Base-by-base conservation (phyloP, 1,140 invertebrate species). In the Eurosta solidaginis region DNA sequence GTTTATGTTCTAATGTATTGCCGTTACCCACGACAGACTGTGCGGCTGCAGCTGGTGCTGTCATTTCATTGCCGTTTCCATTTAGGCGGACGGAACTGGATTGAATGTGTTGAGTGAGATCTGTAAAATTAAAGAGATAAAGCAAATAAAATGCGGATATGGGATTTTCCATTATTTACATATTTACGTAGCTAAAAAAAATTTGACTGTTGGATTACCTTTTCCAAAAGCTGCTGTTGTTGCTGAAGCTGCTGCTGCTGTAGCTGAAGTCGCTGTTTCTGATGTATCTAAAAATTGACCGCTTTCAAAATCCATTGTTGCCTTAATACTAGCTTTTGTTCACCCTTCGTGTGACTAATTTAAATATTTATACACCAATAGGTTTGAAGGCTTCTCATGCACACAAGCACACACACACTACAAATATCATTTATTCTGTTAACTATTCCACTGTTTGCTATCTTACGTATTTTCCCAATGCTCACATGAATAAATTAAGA, bases 401-500 rank as follows among this genome's bases (percentile, higher is more conserved):
- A n/a, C n/a, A n/a, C n/a, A n/a, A n/a, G n/a, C 74, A 49, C 74
- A 27, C 54, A 63, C 74, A 75, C 59, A 68, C 59, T 42, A 7
- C n/a, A 68, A 68, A 54, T 54, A 12, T 25, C 3, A 68, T 42
- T 40, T 40, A 68, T 68, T 42, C 33, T 20, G 17, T 63, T 63
- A 17, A 17, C 4, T 63, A 36, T 68, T 68, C 4, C 59, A 22
- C n/a, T 36, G 36, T 14, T 20, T 40, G 36, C 59, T 68, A 68
- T 68, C 33, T 68, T 68, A 29, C 59, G 29, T 68, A n/a, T 68
- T 68, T 68, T 20, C 59, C 29, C 20, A 75, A 44, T 75, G 10
- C 33, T 20, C 42, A 47, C 73, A 12, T n/a, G 10, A 1, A 75
- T 17, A 29, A 6, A 47, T 33, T 14, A 27, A n/a, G n/a, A n/a